Evolutionary conservation across 2,113 vertebrate genomes (phyloP).

Genomic region (Himantopus leucocephalus): DNA sequence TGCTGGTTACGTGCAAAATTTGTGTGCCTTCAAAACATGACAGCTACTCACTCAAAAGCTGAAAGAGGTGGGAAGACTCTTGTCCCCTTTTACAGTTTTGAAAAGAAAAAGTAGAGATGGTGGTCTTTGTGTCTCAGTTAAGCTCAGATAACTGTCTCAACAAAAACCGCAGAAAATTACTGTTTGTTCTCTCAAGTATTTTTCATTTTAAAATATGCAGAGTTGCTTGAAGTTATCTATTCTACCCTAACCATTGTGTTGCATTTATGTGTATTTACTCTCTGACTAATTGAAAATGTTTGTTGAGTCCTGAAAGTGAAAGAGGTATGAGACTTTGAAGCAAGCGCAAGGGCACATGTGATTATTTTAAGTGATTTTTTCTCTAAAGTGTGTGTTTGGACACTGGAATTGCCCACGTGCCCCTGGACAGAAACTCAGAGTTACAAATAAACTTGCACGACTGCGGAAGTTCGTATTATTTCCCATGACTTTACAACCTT

Average conservation of each 20-base stretch:
- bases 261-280: background rate
- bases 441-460: background rate
- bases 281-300: background rate
- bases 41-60: background rate
- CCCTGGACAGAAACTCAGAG: background rate
- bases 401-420: background rate
- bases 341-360: background rate
- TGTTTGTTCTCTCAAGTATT: background rate
- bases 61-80: background rate
- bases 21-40: background rate
- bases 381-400: background rate
- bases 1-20: rapidly evolving
- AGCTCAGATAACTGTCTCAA: background rate
- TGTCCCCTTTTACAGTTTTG: background rate
- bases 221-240: background rate
- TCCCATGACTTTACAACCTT: background rate
- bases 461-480: background rate
- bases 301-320: background rate
- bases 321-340: background rate
- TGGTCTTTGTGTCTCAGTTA: background rate
- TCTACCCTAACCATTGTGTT: background rate
- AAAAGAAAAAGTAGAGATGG: background rate
- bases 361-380: background rate
- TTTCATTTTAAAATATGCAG: background rate
- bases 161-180: background rate